Evolutionary conservation across 2,797 vertebrate species (phyloP).

Genomic region (Poeciliopsis presidionis): DNA sequence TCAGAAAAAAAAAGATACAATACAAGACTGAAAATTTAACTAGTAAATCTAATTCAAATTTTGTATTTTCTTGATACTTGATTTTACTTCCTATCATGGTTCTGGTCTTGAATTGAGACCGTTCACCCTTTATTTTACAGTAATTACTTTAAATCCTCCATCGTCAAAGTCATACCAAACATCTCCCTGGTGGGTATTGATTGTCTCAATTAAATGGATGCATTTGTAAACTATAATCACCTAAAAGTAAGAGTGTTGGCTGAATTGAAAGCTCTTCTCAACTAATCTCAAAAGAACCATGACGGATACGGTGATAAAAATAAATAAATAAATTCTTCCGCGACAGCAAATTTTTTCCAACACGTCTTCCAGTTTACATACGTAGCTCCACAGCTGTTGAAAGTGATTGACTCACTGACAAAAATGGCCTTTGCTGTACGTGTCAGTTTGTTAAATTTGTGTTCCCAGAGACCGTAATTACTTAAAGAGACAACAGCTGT

Average conservation of each 20-base stretch:
- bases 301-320: not conserved
- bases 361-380: not conserved
- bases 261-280: not conserved
- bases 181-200: not conserved
- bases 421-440: not conserved
- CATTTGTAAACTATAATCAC: not conserved
- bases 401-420: not conserved
- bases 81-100: not conserved
- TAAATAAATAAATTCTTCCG: not conserved
- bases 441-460: slow-evolving; percentile 12
- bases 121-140: not conserved
- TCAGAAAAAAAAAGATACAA: not conserved
- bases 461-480: not conserved
- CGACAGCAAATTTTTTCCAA: not conserved
- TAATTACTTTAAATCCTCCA: not conserved
- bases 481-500: slow-evolving; percentile 39
- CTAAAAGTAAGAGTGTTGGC: not conserved
- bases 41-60: not conserved
- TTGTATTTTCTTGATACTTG: not conserved
- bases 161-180: not conserved
- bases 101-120: not conserved
- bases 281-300: not conserved
- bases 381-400: not conserved
- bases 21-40: not conserved
- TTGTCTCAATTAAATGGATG: not conserved